phyloP scores from a whole-genome alignment of 2,797 vertebrate genomes.

The Rhabdomys pumilio region DNA sequence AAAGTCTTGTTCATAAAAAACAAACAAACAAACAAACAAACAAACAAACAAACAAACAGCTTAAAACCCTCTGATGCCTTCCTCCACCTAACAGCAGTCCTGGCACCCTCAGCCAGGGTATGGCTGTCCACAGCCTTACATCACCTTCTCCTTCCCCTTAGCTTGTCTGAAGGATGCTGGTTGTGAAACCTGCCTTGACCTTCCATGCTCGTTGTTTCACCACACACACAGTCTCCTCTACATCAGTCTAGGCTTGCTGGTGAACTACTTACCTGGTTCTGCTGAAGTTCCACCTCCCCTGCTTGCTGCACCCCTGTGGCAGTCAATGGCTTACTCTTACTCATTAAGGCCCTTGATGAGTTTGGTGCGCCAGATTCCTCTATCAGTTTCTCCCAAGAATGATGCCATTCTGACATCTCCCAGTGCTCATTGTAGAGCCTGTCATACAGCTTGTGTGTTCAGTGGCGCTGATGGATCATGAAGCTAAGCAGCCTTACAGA shows the following conservation, averaged over 20 bases:
- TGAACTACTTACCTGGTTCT: neutral
- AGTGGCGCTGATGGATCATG: neutral
- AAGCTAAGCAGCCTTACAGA: neutral
- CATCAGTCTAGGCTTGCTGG: neutral
- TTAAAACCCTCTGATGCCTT: neutral
- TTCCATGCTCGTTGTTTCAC: neutral
- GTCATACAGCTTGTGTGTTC: neutral
- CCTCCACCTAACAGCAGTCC: neutral
- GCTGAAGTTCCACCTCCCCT: neutral
- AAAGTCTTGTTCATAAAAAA: neutral
- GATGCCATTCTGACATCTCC: neutral
- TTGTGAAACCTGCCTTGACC: neutral
- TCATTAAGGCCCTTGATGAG: neutral
- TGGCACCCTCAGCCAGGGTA: neutral
- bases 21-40: too few relatives aligned
- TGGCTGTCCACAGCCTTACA: too few relatives aligned
- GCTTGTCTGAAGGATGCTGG: neutral
- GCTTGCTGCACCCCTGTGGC: neutral
- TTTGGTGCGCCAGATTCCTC: accelerated
- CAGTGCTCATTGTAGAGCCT: neutral
- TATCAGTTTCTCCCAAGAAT: neutral
- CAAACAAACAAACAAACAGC: neutral
- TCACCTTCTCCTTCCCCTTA: neutral
- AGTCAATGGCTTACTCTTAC: neutral
- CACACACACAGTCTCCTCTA: neutral